Base-by-base conservation (phyloP, 2,113 vertebrate genomes). In the Nothocercus julius region DNA sequence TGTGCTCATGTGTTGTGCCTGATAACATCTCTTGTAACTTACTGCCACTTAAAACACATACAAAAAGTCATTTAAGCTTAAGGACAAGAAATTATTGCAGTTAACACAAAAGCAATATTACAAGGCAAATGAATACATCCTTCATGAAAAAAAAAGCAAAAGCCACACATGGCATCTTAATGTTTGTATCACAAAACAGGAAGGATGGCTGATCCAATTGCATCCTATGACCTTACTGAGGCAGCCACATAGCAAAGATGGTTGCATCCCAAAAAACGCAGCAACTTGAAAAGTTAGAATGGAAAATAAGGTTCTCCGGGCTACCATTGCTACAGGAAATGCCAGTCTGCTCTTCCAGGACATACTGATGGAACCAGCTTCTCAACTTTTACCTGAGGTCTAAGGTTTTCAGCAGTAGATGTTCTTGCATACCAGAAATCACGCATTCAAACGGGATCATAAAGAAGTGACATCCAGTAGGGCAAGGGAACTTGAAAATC, bases 41-140 rank as follows among this genome's bases (percentile, higher is more conserved):
- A 75, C 75, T 97, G 96, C 97, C 97, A 97, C 92, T 89, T 96
- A 94, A 81, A 92, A 93, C 73, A 85, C 74, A 74, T 62, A 77
- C 90, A 86, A 89, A 87, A 96, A 88, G 66, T 36, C 94, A 90
- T 94, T 96, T 96, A 96, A 86, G 95, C 89, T 97, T 90, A 96
- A 96, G 81, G 74, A 87, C 82, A 72, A 86, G 76, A 82, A 97
- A 97, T 97, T 97, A 96, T 36, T 96, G 85, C 69, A 93, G 34
- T 61, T 95, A 87, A 95, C 89, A 85, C 91, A 80, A 93, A 97
- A 97, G n/a, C 78, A 96, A 87, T 90, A 87, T 95, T 97, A 87
- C 82, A 97, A 93, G 87, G 93, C 67, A 97, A 96, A 97, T 95
- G 91, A 97, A 97, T 97, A 96, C 90, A 97, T 86, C 85, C 74